phyloP scores from a whole-genome alignment of 2,797 vertebrate genomes.

The Pantherophis alleghaniensis region DNA sequence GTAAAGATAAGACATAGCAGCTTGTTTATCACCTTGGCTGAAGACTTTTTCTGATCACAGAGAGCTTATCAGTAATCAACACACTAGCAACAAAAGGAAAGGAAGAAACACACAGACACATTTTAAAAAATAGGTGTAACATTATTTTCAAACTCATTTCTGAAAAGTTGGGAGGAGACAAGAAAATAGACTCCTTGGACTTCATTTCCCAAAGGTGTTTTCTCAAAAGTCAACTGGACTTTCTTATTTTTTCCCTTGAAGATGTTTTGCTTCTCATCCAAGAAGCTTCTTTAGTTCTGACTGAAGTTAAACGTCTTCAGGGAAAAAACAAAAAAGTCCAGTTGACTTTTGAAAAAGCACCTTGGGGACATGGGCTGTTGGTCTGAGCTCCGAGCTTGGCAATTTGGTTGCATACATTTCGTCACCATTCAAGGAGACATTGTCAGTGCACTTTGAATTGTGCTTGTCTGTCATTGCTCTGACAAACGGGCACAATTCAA shows the following conservation, averaged over 20 bases:
- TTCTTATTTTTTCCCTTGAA: not conserved
- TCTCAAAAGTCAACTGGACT: not conserved
- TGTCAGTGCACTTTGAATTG: not conserved
- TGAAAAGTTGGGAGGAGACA: not conserved
- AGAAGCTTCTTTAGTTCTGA: not conserved
- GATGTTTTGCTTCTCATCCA: not conserved
- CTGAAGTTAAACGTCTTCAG: not conserved
- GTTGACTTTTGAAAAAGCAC: not conserved
- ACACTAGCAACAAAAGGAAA: not conserved
- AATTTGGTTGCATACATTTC: no score
- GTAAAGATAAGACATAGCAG: not conserved
- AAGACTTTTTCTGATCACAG: not conserved
- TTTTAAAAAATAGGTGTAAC: not conserved
- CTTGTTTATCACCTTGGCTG: constrained; percentile 1
- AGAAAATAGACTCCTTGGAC: not conserved
- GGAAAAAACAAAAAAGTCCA: not conserved
- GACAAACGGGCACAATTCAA: not conserved
- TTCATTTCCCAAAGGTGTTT: not conserved
- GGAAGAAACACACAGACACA: not conserved
- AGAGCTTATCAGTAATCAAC: constrained; percentile 10
- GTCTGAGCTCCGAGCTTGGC: no score
- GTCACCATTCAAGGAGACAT: no score
- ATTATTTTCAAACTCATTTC: constrained; percentile 12
- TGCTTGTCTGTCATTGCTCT: not conserved
- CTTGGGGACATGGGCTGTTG: not conserved